Percentiles rank a stretch among this genome's conserved stretches.
These are phyloP conservation scores for Cephalotes varians DNA, from an alignment of 2,888 invertebrate genomes.

Conservation along the genomic window DNA sequence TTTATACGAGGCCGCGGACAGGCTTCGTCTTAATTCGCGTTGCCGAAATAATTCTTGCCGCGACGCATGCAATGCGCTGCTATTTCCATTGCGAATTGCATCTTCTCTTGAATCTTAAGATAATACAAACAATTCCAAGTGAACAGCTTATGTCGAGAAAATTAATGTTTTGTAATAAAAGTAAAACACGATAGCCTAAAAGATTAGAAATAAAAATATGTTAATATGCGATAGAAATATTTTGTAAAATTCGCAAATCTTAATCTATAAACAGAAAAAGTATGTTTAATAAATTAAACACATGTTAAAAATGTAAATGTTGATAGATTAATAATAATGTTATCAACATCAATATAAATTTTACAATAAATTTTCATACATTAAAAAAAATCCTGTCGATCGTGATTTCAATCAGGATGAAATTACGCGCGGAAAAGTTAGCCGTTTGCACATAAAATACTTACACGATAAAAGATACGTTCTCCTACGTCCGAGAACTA, in stretches of 20 bases:
- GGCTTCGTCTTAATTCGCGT: conserved; percentile 66
- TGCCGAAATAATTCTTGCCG: conserved; percentile 62
- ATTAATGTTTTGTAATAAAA: background rate
- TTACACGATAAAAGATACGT: conserved; percentile 51
- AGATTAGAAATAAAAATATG: background rate
- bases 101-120: background rate
- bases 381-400: conserved; percentile 8
- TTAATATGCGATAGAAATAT: background rate
- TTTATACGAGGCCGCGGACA: conserved; percentile 66
- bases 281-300: background rate
- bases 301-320: background rate
- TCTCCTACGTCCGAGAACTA: conserved; percentile 27
- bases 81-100: conserved; percentile 4
- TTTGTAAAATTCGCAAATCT: background rate
- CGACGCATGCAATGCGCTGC: background rate
- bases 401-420: conserved; percentile 36
- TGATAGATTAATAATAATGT: background rate
- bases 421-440: conserved; percentile 44
- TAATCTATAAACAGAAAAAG: background rate
- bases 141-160: background rate
- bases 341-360: background rate
- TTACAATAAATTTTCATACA: background rate
- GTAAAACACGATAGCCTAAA: background rate
- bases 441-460: conserved; percentile 38
- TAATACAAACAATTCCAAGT: background rate